Conservation (phyloP, 2,888 invertebrate genomes). For the Drosophila testacea region DNA sequence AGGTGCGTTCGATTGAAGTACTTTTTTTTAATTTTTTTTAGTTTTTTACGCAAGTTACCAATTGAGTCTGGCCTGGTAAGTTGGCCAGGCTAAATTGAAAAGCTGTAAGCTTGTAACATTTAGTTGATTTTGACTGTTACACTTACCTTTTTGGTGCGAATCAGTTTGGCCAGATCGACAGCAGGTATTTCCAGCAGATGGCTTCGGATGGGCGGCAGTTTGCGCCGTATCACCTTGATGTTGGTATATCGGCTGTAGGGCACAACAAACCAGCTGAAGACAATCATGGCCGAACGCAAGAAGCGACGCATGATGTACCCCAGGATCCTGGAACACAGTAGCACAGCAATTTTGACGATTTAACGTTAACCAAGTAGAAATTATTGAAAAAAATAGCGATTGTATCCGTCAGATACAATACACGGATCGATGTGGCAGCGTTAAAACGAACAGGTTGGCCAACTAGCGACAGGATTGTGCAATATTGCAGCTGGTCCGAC, state of each 20-base stretch:
- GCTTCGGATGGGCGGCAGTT: slow-evolving; percentile 89
- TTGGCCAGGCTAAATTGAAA: slow-evolving; percentile 14
- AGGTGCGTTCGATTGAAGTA: slow-evolving; percentile 44
- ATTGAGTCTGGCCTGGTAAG: slow-evolving; percentile 15
- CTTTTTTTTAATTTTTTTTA: slow-evolving; percentile 3
- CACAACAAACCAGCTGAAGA: slow-evolving; percentile 87
- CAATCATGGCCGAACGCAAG: slow-evolving; percentile 87
- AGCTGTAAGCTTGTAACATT: not conserved
- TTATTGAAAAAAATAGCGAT: slow-evolving; percentile 17
- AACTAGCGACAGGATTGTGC: slow-evolving; percentile 75
- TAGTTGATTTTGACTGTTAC: not conserved
- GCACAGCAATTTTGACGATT: slow-evolving; percentile 85
- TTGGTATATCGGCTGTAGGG: slow-evolving; percentile 86
- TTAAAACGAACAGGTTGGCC: slow-evolving; percentile 65
- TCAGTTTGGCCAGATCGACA: slow-evolving; percentile 89
- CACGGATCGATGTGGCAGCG: slow-evolving; percentile 5
- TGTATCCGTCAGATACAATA: slow-evolving; percentile 48
- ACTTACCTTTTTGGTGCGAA: slow-evolving; percentile 89
- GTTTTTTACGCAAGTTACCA: slow-evolving; percentile 10
- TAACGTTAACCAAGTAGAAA: slow-evolving; percentile 56
- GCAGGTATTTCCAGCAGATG: slow-evolving; percentile 90
- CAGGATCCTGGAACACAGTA: slow-evolving; percentile 87
- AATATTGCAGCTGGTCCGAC: slow-evolving; percentile 68
- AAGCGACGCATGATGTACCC: slow-evolving; percentile 87
- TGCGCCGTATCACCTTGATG: slow-evolving; percentile 87